phyloP scores from a whole-genome alignment of 2,113 vertebrate genomes.

The Pyrgilauda ruficollis region DNA sequence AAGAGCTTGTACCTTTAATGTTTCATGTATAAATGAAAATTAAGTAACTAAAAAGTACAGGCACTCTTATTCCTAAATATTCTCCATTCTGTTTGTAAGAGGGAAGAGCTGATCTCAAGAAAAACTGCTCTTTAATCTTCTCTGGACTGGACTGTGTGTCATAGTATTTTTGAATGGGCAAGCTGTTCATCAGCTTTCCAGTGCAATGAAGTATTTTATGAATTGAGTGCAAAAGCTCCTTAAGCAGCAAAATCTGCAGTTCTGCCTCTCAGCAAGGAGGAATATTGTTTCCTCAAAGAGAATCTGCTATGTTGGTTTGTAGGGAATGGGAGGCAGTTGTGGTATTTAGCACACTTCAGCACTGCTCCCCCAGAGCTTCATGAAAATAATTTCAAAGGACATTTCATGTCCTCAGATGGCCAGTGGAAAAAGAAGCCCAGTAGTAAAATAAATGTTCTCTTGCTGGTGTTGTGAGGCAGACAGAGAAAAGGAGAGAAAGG shows the following conservation, averaged over 20 bases:
- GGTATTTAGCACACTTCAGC: not conserved
- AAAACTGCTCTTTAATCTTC: not conserved
- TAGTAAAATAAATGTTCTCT: not conserved
- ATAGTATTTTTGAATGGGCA: not conserved
- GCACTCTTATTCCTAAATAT: not conserved
- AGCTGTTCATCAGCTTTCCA: not conserved
- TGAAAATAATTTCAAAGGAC: not conserved
- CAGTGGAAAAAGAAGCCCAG: not conserved
- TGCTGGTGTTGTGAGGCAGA: not conserved
- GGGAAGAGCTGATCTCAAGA: not conserved
- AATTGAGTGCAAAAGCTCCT: not conserved
- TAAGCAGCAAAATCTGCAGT: not conserved
- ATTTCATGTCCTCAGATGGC: not conserved
- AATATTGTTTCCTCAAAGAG: not conserved
- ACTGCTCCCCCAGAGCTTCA: not conserved
- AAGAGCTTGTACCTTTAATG: not conserved
- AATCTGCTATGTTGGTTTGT: not conserved
- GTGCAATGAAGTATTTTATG: not conserved
- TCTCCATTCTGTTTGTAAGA: not conserved
- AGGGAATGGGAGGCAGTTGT: not conserved
- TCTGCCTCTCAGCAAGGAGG: not conserved
- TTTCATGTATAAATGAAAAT: not conserved
- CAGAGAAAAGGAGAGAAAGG: not conserved
- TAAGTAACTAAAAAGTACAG: not conserved
- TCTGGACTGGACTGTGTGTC: not conserved